Evolutionary conservation across 2,113 vertebrate genomes (phyloP), one percentile per base, ranked within the genome.

Genomic region (Sebastes schlegelii): DNA sequence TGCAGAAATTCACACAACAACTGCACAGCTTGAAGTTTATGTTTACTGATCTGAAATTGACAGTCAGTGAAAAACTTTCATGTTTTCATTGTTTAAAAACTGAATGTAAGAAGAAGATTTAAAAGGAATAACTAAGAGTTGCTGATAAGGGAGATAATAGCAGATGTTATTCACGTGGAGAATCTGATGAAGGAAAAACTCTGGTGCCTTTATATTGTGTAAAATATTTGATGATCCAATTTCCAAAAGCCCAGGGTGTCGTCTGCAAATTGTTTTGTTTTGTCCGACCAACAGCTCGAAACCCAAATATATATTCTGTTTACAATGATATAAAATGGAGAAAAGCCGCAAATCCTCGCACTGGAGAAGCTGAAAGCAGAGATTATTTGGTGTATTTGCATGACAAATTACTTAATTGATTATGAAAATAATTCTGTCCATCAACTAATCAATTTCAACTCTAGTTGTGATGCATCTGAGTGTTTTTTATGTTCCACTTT

Each of bases 91-190:
- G 12, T 23, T 34, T 26, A 6, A 55, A 54, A 64, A 70, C 54
- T 73, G 5, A 9, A 16, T 51, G 8, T 21, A 66, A 51, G 42
- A 48, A 46, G 17, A 78, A 19, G 13, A 17, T 8, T 34, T 82
- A 49, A 34, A 61, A 49, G 17, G 49, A 76, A 69, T 79, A 43
- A 75, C 48, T 57, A 45, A 19, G 16, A 84, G 55, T 9, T 40
- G 40, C 12, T 80, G 63, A 84, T 62, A 66, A 65, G 62, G 3
- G 43, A 42, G 19, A 66, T 66, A 42, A 70, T 4, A 49, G 42
- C n/a, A 17, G 21, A 55, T 61, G 40, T 26, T 66, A 63, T 13
- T 78, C n/a, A 54, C 58, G 16, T 48, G 48, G 57, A 77, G n/a
- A 45, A 49, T 26, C 43, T 58, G 52, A 57, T 52, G 9, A 69